Base-by-base conservation (phyloP, 2,888 invertebrate species). In the Limenitis camilla region DNA sequence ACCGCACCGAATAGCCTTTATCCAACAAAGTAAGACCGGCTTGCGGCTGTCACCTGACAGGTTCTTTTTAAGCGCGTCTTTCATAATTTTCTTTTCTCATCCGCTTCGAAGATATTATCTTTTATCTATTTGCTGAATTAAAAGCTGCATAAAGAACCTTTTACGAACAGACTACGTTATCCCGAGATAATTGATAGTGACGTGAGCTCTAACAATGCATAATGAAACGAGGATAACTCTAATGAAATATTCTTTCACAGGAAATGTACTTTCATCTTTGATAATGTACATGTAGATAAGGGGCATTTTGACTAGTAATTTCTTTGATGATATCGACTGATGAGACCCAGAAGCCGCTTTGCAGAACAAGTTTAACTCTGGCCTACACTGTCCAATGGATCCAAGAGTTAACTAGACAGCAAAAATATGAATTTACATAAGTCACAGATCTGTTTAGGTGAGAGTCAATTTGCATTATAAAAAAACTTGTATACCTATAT, bases 1-100 rank as follows among this genome's bases (percentile, higher is more conserved):
- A 44, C 43, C 44, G 28, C 19, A 50, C 38, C 40, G 48, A 40
- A 32, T 51, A 55, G 51, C 54, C 58, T 61, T 66, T 67, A 62
- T 65, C 61, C 61, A 65, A 58, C 60, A 43, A 50, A 54, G 46
- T 49, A 46, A 50, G 41, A 39, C 42, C 48, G 55, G 55, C 61
- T 64, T 65, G 63, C 50, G 66, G 67, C 64, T 78, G 78, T 74
- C 78, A 78, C 69, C 76, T 78, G 76, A 72, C 78, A 79, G 71
- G 67, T 69, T 64, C 64, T 67, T 66, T 72, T 66, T 57, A 71
- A 72, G 68, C 71, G 61, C 65, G 69, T 68, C 71, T 74, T 73
- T 74, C 68, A 76, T 74, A 76, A 78, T 76, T 73, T 70, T 68
- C 69, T 69, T 72, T 66, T 63, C 64, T 61, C 71, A 67, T 67